phyloP scores from a whole-genome alignment of 2,797 vertebrate genomes.

The Balearica regulorum region DNA sequence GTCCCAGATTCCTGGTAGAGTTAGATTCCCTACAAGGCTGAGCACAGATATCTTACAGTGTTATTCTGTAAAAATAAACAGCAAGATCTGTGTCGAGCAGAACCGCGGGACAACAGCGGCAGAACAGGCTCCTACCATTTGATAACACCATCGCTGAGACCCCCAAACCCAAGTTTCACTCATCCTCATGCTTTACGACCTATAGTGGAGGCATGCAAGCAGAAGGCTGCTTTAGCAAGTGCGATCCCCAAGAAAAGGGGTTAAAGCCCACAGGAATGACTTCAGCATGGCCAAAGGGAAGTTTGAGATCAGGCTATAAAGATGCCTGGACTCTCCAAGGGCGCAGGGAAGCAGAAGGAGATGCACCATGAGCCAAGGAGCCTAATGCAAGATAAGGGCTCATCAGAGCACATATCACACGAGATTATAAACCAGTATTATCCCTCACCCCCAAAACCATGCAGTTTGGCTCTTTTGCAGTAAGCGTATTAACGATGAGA shows the following conservation, averaged over 20 bases:
- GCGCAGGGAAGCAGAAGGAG: neutral
- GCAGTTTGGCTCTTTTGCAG: neutral
- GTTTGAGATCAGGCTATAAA: neutral
- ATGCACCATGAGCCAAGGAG: accelerated
- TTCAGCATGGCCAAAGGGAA: neutral
- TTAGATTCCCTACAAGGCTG: neutral
- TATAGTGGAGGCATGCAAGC: no score
- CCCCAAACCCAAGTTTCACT: neutral
- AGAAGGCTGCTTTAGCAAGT: neutral
- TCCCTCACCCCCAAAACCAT: neutral
- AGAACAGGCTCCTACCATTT: neutral
- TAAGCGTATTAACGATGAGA: neutral
- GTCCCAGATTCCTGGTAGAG: conserved; percentile 10
- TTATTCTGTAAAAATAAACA: neutral
- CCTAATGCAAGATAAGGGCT: neutral
- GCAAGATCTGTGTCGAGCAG: neutral
- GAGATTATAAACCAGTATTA: neutral
- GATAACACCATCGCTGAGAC: accelerated
- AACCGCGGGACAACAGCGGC: neutral
- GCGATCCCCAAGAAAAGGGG: neutral
- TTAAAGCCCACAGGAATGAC: neutral
- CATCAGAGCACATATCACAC: neutral
- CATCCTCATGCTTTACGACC: neutral
- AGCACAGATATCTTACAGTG: neutral
- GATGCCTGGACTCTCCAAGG: neutral